phyloP scores from a whole-genome alignment of 2,888 invertebrate species.

The Anthoptus insignis region DNA sequence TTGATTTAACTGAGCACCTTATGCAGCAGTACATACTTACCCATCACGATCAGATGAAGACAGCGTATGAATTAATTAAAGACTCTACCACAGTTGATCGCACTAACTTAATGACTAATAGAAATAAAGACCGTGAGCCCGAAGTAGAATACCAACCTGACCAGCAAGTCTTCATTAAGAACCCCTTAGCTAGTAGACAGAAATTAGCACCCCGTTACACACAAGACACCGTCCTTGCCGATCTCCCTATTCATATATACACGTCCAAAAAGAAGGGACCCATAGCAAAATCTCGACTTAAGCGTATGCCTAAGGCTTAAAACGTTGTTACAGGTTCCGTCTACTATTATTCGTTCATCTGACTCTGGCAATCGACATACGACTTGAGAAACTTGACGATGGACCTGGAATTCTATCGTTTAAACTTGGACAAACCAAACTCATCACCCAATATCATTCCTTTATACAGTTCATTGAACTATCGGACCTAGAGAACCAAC shows the following conservation, averaged over 20 bases:
- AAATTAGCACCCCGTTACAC: slow-evolving; percentile 39
- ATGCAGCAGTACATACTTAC: slow-evolving; percentile 43
- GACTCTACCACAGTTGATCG: slow-evolving; percentile 35
- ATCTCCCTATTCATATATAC: slow-evolving; percentile 41
- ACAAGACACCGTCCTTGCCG: slow-evolving; percentile 29
- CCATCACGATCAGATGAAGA: slow-evolving; percentile 44
- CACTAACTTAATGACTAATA: slow-evolving; percentile 23
- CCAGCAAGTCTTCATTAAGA: slow-evolving; percentile 39
- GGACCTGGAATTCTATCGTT: slow-evolving; percentile 43
- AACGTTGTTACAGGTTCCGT: slow-evolving; percentile 14
- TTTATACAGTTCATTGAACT: slow-evolving; percentile 37
- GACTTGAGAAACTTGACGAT: slow-evolving; percentile 32
- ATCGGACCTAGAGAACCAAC: slow-evolving; percentile 26
- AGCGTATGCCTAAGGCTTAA: slow-evolving; percentile 17
- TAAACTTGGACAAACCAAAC: slow-evolving; percentile 31
- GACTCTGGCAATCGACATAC: slow-evolving; percentile 32
- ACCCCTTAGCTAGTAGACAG: slow-evolving; percentile 30
- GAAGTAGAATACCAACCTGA: slow-evolving; percentile 18
- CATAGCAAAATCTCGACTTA: slow-evolving; percentile 36
- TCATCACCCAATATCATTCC: slow-evolving; percentile 32
- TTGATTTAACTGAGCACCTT: slow-evolving; percentile 14
- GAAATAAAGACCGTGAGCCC: slow-evolving; percentile 35
- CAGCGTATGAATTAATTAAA: slow-evolving; percentile 46
- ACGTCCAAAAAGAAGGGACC: slow-evolving; percentile 38
- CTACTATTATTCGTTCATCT: neutral